Evolutionary conservation across 2,113 vertebrate genomes (phyloP).

Genomic region (Lepus europaeus): DNA sequence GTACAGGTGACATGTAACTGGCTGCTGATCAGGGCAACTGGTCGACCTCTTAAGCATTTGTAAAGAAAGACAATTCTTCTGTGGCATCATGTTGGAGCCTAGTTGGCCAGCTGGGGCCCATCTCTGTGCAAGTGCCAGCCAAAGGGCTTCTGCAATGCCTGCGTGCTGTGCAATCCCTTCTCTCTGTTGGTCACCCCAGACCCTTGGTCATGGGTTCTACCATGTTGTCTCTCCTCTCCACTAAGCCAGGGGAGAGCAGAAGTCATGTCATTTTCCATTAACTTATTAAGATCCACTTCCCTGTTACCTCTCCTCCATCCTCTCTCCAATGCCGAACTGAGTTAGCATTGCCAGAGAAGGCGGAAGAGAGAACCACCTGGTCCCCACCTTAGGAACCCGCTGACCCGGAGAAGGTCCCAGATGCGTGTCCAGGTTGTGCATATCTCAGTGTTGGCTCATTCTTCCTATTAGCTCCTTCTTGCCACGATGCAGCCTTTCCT

Average conservation of each 20-base stretch:
- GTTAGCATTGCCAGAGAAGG: neutral
- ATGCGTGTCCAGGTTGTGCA: neutral
- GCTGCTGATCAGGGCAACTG: neutral
- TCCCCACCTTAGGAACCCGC: neutral
- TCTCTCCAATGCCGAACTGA: neutral
- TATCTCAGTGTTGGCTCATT: neutral
- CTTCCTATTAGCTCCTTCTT: neutral
- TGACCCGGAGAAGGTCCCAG: neutral
- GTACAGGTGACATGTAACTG: neutral
- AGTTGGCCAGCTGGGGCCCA: neutral
- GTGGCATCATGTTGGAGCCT: neutral
- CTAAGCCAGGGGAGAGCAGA: neutral
- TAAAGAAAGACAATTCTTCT: neutral
- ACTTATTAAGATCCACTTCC: neutral
- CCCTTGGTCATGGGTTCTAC: neutral
- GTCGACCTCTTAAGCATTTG: neutral
- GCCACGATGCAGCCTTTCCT: neutral
- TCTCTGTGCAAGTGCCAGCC: neutral
- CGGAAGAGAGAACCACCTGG: neutral
- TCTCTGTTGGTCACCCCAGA: neutral
- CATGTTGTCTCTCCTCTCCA: neutral
- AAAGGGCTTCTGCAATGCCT: neutral
- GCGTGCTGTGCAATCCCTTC: neutral
- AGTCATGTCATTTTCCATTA: neutral
- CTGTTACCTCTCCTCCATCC: neutral